Evolutionary conservation across 1,140 invertebrate genomes (phyloP), one percentile per base, ranked within the genome.

Genomic region (Drosophila neocordata): DNA sequence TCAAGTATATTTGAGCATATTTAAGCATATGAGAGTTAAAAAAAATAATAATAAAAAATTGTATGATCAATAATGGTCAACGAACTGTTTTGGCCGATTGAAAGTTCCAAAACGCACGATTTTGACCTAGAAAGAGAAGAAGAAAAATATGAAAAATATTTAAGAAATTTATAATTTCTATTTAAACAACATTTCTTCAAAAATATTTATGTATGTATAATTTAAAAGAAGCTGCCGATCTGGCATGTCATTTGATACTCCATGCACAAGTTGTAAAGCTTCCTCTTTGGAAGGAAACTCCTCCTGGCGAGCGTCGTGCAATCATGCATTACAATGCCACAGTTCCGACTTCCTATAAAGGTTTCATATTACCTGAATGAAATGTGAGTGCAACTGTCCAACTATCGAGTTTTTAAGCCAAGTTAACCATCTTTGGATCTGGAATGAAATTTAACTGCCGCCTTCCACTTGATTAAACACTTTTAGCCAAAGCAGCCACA

Each of bases 381-480:
- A 85, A 87, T 75, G 74, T 82, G 83, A 87, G 76, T 74, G 73
- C 24, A 13, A 20, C 27, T 5, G 13, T 27, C 1, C 15, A 48
- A 22, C 18, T 44, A 31, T 31, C 24, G 24, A 24, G 7, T 7
- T 4, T 31, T 6, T 31, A 31, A 31, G 27, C 27, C 27, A 31
- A 31, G 4, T 31, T 3, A 6, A 6, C 44, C 24, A 31, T 11
- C 20, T 52, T 18, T 58, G 44, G 71, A 41, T 53, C 34, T 35
- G 55, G 67, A 76, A 62, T 53, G 51, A 56, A 69, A 69, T 85
- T 82, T 87, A 87, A 85, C 82, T 87, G 70, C 78, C 83, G 78
- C 73, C 82, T 87, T 87, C 79, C 83, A 87, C 78, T 87, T 87
- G 83, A 87, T 87, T 87, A 82, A 82, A 59, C 75, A 80, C 81